phyloP scores from a whole-genome alignment of 2,888 invertebrate species.

The Dysmachus trigonus region DNA sequence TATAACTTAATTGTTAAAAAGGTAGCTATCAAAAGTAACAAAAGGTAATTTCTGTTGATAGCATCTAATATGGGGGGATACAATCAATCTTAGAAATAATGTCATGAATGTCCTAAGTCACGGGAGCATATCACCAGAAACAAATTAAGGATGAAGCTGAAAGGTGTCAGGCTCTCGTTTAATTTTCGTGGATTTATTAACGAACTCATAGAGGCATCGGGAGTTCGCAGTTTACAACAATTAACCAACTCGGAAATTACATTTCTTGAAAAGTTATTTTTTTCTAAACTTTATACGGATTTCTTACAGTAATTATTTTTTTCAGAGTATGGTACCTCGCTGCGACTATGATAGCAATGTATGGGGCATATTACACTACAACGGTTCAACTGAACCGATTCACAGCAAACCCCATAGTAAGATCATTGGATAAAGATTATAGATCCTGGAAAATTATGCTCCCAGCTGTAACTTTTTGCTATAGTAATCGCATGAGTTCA shows the following conservation, averaged over 20 bases:
- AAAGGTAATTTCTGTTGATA: neutral
- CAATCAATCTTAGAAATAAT: neutral
- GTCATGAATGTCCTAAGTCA: neutral
- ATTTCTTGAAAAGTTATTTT: neutral
- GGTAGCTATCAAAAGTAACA: neutral
- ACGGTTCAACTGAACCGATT: slow-evolving; percentile 57
- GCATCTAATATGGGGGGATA: neutral
- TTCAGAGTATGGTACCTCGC: neutral
- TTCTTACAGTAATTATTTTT: neutral
- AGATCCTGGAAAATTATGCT: slow-evolving; percentile 61
- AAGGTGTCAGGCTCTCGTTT: neutral
- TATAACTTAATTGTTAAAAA: neutral
- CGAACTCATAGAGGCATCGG: neutral
- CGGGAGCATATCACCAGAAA: neutral
- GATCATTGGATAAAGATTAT: slow-evolving; percentile 62
- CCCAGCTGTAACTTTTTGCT: slow-evolving; percentile 62
- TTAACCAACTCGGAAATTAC: neutral
- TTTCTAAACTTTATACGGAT: neutral
- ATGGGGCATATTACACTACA: slow-evolving; percentile 54
- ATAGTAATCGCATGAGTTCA: slow-evolving; percentile 59
- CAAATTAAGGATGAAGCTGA: neutral
- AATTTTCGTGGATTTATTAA: neutral
- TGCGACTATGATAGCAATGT: slow-evolving; percentile 44
- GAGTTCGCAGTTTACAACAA: neutral
- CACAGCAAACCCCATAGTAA: slow-evolving; percentile 59